These are phyloP conservation scores for Lasioglossum lativentre DNA, from an alignment of 2,888 invertebrate species.

Conservation along the genomic window DNA sequence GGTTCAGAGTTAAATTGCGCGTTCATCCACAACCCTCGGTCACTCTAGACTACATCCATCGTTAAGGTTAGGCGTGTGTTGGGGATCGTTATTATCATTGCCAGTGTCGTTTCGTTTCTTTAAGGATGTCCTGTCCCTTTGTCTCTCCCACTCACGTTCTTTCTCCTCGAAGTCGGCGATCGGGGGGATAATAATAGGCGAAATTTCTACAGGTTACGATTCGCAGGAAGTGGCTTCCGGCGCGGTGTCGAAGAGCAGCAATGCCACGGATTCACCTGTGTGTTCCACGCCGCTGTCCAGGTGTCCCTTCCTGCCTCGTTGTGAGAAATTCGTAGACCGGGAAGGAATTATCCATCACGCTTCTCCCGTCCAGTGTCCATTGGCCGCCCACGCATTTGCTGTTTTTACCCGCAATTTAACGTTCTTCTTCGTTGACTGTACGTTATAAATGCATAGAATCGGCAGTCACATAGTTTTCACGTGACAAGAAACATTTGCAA, in stretches of 20 bases:
- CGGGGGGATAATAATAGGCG: slow-evolving; percentile 65
- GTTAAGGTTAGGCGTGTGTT: background rate
- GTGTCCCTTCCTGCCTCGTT: slow-evolving; percentile 68
- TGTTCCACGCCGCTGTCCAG: slow-evolving; percentile 60
- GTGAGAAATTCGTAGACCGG: slow-evolving; percentile 63
- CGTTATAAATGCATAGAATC: too few relatives aligned
- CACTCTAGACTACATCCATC: background rate
- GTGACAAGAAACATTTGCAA: too few relatives aligned
- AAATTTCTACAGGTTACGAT: slow-evolving; percentile 64
- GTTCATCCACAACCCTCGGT: background rate
- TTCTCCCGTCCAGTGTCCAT: background rate
- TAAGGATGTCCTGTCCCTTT: slow-evolving; percentile 8
- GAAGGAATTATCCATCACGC: slow-evolving; percentile 18
- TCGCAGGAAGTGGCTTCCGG: slow-evolving; percentile 72
- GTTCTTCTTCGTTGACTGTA: background rate
- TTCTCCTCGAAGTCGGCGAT: slow-evolving; percentile 13
- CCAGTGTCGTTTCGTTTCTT: background rate
- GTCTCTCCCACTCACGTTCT: background rate
- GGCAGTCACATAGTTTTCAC: too few relatives aligned
- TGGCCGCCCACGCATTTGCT: background rate
- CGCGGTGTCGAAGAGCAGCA: slow-evolving; percentile 61
- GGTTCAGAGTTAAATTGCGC: background rate
- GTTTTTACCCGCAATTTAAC: background rate
- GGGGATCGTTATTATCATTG: background rate
- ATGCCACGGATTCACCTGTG: slow-evolving; percentile 64